A percentile compares a stretch with the other conserved stretches of the same genome.
Evolutionary conservation across 2,113 vertebrate species (phyloP).

Genomic region (Odobenus rosmarus): DNA sequence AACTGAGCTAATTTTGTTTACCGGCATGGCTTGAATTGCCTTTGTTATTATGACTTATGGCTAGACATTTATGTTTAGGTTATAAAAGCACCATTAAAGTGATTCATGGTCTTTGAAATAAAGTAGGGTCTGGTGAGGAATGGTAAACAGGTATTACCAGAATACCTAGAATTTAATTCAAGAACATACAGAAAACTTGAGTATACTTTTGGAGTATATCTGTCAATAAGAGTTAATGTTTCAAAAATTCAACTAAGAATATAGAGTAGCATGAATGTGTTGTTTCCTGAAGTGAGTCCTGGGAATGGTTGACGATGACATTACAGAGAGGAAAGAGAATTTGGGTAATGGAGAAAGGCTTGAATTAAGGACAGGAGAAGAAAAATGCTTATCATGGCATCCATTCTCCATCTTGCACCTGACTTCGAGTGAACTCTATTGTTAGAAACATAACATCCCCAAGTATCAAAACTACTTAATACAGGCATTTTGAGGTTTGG

Average conservation of each 20-base stretch:
- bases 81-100: background rate
- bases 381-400: fast-evolving
- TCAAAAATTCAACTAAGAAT: background rate
- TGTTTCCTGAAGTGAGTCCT: background rate
- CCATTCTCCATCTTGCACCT: background rate
- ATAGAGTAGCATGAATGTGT: background rate
- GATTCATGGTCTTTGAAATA: background rate
- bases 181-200: background rate
- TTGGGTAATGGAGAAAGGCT: background rate
- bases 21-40: background rate
- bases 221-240: background rate
- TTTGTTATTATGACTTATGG: background rate
- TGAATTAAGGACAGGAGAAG: background rate
- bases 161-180: background rate
- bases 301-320: background rate
- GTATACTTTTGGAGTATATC: background rate
- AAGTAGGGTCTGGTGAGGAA: background rate
- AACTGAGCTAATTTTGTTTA: background rate
- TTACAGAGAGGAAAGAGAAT: background rate
- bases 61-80: background rate
- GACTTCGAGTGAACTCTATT: background rate
- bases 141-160: background rate
- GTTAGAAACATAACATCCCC: background rate
- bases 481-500: background rate
- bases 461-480: background rate